These are phyloP conservation scores for Diachasmimorpha longicaudata DNA, from an alignment of 1,140 invertebrate species.

Conservation along the genomic window DNA sequence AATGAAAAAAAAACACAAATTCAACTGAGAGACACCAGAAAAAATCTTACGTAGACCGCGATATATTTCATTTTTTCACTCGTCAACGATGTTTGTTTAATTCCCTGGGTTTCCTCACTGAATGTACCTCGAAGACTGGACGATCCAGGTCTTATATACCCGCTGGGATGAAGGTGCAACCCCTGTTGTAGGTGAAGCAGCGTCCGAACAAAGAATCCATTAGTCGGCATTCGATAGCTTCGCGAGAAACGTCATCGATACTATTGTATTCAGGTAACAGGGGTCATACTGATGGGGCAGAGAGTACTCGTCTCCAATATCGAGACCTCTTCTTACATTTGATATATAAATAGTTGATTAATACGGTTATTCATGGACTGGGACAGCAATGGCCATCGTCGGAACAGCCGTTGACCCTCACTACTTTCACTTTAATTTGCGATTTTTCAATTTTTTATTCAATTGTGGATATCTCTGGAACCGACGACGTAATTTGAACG, in stretches of 20 bases:
- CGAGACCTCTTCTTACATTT: neutral
- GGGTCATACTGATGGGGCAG: neutral
- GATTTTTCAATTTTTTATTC: no score
- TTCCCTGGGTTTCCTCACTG: neutral
- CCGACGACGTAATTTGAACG: no score
- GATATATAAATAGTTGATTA: neutral
- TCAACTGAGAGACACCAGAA: neutral
- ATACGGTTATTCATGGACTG: neutral
- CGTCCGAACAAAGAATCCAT: conserved; percentile 37
- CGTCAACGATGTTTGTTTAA: neutral
- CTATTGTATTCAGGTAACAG: neutral
- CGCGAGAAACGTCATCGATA: neutral
- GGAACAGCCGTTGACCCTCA: no score
- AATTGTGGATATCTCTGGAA: no score
- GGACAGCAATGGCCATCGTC: neutral
- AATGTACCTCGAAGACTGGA: neutral
- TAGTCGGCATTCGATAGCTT: conserved; percentile 41
- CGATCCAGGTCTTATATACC: conserved; percentile 21
- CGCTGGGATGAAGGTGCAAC: neutral
- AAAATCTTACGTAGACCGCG: neutral
- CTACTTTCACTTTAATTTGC: no score
- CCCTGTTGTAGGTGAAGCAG: neutral
- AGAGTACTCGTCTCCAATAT: neutral
- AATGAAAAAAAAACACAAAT: no score
- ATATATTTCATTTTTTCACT: neutral